Conservation (phyloP, 2,113 vertebrate species). For the Cebus imitator region DNA sequence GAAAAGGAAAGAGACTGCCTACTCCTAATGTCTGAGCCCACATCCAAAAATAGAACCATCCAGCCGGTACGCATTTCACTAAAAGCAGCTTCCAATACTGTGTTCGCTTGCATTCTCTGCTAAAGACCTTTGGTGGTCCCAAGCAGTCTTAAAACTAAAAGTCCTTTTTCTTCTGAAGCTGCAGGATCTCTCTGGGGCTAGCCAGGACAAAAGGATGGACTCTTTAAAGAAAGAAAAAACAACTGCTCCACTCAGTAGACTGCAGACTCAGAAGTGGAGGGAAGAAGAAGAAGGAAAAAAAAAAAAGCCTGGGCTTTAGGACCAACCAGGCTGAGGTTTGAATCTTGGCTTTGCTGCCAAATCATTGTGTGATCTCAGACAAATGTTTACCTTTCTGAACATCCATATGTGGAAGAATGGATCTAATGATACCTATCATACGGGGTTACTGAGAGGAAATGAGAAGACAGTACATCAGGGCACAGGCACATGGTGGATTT, state of each 20-base stretch:
- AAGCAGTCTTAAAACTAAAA: background rate
- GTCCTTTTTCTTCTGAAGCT: background rate
- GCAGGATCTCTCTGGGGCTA: background rate
- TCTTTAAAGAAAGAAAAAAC: background rate
- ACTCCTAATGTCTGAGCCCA: background rate
- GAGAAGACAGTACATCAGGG: background rate
- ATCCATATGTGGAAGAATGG: background rate
- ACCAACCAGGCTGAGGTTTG: background rate
- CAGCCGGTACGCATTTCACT: background rate
- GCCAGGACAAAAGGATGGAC: background rate
- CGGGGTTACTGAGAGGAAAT: background rate
- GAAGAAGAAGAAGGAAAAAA: background rate
- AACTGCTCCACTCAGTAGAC: background rate
- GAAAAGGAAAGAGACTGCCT: conserved; percentile 48
- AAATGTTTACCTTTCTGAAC: background rate
- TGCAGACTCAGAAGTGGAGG: background rate
- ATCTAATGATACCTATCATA: background rate
- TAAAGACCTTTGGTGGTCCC: background rate
- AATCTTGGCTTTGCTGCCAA: background rate
- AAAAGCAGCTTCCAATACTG: background rate
- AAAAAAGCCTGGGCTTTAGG: background rate
- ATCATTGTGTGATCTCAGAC: background rate
- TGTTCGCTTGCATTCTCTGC: fast-evolving
- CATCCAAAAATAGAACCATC: background rate
- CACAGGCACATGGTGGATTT: background rate